Conservation (phyloP, 1,140 invertebrate species). For the Chironomus striatipennis region DNA sequence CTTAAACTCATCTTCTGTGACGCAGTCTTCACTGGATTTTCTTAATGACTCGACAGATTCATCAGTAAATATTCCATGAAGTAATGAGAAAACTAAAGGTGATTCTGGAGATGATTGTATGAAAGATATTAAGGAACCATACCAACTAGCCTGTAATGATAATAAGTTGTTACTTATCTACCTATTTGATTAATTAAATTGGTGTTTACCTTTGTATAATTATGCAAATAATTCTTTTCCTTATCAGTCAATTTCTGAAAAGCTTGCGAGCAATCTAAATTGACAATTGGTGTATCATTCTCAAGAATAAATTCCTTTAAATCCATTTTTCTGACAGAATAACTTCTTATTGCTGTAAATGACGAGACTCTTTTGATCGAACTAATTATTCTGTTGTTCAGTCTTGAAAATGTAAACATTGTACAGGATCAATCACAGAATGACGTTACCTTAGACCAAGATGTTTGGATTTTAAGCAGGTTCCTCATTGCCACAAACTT, state of each 20-base stretch:
- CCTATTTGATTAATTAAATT: background rate
- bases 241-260: constrained; percentile 69
- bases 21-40: constrained; percentile 49
- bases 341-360: background rate
- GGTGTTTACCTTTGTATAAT: constrained; percentile 57
- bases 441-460: too few relatives aligned
- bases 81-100: constrained; percentile 71
- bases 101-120: constrained; percentile 84
- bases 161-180: background rate
- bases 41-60: constrained; percentile 60
- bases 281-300: constrained; percentile 73
- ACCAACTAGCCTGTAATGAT: constrained; percentile 63
- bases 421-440: too few relatives aligned
- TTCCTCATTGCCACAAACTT: too few relatives aligned
- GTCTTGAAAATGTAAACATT: too few relatives aligned
- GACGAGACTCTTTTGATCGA: too few relatives aligned
- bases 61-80: constrained; percentile 72
- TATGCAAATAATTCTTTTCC: constrained; percentile 86
- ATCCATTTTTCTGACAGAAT: constrained; percentile 28
- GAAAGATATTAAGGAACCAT: constrained; percentile 75
- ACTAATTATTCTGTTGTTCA: too few relatives aligned
- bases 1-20: constrained; percentile 75
- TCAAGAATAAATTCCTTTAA: constrained; percentile 58
- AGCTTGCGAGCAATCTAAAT: constrained; percentile 70
- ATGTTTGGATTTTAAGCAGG: too few relatives aligned